Evolutionary conservation across 2,797 vertebrate species (phyloP).

Genomic region (Lagodon rhomboides): DNA sequence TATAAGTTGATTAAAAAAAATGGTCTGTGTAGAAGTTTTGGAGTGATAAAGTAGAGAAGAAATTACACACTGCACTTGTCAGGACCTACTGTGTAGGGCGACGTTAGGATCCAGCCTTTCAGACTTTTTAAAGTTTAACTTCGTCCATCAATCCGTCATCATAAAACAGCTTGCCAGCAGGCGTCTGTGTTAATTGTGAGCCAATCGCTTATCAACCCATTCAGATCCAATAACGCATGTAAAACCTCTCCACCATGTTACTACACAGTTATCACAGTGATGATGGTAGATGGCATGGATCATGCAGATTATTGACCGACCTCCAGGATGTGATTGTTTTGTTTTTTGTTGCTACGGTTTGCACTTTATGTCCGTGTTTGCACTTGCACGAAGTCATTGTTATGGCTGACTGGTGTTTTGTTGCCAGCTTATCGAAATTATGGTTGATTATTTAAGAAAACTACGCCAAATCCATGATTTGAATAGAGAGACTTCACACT

Average conservation of each 20-base stretch:
- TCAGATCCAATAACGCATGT: slow-evolving; percentile 5
- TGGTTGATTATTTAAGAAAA: neutral
- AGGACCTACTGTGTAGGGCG: slow-evolving; percentile 45
- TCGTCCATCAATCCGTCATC: neutral
- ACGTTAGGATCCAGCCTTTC: neutral
- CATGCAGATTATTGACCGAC: neutral
- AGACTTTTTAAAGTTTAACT: no score
- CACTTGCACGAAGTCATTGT: slow-evolving; percentile 36
- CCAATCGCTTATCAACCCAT: neutral
- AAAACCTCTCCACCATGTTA: neutral
- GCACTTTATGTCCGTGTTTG: slow-evolving; percentile 71
- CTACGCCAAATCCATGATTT: neutral
- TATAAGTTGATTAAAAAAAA: slow-evolving; percentile 2
- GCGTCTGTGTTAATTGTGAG: neutral
- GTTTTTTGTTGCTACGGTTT: slow-evolving; percentile 42
- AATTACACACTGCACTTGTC: neutral
- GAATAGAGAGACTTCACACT: neutral
- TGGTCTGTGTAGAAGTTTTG: neutral
- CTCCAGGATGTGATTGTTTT: neutral
- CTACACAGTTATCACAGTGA: neutral
- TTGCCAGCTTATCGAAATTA: neutral
- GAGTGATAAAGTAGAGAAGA: neutral
- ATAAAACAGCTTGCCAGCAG: neutral
- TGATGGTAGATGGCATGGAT: neutral
- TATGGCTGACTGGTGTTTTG: neutral